Base-by-base conservation (phyloP, 2,113 vertebrate species). In the Pipra filicauda region DNA sequence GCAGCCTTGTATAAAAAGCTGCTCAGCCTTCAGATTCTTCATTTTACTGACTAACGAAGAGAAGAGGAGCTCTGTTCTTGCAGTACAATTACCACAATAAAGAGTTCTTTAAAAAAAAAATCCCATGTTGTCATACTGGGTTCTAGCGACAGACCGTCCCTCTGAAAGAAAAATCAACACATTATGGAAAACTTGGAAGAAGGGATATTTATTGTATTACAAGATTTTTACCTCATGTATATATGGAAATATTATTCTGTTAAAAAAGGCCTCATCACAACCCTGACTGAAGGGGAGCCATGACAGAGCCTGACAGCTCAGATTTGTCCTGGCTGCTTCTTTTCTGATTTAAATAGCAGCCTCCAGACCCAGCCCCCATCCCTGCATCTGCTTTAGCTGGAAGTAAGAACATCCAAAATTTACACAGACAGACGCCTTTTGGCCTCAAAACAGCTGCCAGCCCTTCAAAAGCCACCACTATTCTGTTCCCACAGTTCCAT, bases 71-170 rank as follows among this genome's bases (percentile, higher is more conserved):
- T 44, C 55, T 71, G 6, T 57, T 85, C 51, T 66, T 74, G 12
- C n/a, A 78, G 12, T 35, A 70, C 19, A 66, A 24, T 16, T 31
- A 49, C 4, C 27, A n/a, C 30, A 52, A 19, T 24, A 55, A 65
- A 41, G 65, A 37, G 37, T 37, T 37, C 37, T 37, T 37, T 37
- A 37, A 37, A 37, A 37, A 37, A 37, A 37, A 37, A 37, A 24
- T 4, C 35, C 12, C 5, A 1, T 14, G 8, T 28, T 31, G 15
- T 2, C 35, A 2, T 7, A 37, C 11, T 70, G 14, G 13, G 5
- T 74, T 89, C 15, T 44, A 89, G 41, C 33, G 77, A 30, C 21
- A 87, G 30, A 19, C 8, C 43, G 59, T 3, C 16, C 14, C 31
- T 65, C 76, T 62, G 14, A 35, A 66, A 74, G 30, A 17, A 69